Percentiles rank a stretch among this genome's conserved stretches.
Conservation (phyloP, 2,888 invertebrate genomes). For the Microplitis deprimator region DNA sequence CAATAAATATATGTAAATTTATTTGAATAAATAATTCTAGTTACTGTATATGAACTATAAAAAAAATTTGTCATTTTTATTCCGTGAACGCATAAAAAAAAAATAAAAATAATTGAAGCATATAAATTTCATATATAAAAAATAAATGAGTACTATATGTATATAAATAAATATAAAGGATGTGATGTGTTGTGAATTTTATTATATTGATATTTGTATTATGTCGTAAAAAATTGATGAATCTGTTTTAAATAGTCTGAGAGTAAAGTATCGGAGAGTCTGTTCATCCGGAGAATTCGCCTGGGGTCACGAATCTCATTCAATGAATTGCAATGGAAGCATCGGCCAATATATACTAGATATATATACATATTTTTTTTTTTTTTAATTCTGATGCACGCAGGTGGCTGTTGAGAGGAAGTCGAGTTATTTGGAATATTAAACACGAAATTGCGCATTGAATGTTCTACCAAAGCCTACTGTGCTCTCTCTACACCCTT, state of each 20-base stretch:
- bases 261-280: background rate
- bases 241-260: background rate
- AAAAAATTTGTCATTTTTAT: no score
- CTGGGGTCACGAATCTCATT: slow-evolving; percentile 28
- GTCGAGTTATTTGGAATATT: slow-evolving; percentile 65
- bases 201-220: background rate
- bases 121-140: no score
- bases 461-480: slow-evolving; percentile 42
- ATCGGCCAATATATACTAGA: slow-evolving; percentile 19
- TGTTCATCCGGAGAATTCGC: slow-evolving; percentile 18
- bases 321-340: slow-evolving; percentile 27
- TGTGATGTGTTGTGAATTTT: background rate
- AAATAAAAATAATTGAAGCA: background rate
- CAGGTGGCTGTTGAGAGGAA: slow-evolving; percentile 49
- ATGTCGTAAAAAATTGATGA: background rate
- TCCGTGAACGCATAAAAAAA: background rate
- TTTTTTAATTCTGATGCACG: slow-evolving; percentile 14
- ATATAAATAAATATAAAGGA: no score
- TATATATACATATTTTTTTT: slow-evolving; percentile 15
- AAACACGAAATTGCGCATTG: slow-evolving; percentile 64
- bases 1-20: no score
- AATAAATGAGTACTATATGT: no score
- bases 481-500: background rate
- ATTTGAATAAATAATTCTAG: no score
- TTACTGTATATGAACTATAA: no score